Evolutionary conservation across 2,113 vertebrate genomes (phyloP).

Genomic region (Plecturocebus donacophilus): DNA sequence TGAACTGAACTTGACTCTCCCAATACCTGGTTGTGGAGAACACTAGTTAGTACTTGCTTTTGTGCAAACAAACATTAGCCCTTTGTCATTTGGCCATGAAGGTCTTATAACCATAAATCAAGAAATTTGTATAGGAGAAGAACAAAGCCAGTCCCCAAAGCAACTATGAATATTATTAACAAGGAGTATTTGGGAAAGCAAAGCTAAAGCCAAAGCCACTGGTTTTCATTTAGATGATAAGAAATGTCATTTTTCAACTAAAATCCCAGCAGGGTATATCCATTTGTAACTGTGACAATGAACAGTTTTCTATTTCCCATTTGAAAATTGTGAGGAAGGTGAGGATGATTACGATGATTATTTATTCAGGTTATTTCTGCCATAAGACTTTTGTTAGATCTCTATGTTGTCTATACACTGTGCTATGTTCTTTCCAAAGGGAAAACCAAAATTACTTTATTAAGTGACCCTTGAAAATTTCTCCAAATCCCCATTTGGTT

Average conservation of each 20-base stretch:
- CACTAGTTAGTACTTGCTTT: neutral
- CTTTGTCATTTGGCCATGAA: neutral
- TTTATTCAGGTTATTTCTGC: conserved; percentile 78
- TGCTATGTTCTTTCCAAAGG: conserved; percentile 53
- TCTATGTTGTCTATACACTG: neutral
- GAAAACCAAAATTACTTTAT: conserved; percentile 85
- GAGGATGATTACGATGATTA: conserved; percentile 18
- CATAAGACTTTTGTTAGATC: conserved; percentile 49
- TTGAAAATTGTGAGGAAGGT: conserved; percentile 63
- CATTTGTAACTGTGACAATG: conserved; percentile 78
- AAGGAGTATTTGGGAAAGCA: conserved; percentile 15
- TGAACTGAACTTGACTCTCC: neutral
- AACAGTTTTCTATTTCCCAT: conserved; percentile 71
- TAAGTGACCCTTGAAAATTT: conserved; percentile 86
- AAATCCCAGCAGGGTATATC: conserved; percentile 73
- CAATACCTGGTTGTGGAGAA: neutral
- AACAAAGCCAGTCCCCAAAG: conserved; percentile 62
- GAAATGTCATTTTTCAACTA: conserved; percentile 62
- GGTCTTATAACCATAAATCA: conserved; percentile 50
- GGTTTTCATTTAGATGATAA: conserved; percentile 77
- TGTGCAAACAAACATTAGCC: conserved; percentile 42
- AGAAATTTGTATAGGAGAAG: conserved; percentile 49
- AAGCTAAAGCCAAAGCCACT: conserved; percentile 63
- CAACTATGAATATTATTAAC: conserved; percentile 48
- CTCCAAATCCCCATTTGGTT: conserved; percentile 86